Conservation (phyloP, 2,888 invertebrate species). For the Orthosia incerta region DNA sequence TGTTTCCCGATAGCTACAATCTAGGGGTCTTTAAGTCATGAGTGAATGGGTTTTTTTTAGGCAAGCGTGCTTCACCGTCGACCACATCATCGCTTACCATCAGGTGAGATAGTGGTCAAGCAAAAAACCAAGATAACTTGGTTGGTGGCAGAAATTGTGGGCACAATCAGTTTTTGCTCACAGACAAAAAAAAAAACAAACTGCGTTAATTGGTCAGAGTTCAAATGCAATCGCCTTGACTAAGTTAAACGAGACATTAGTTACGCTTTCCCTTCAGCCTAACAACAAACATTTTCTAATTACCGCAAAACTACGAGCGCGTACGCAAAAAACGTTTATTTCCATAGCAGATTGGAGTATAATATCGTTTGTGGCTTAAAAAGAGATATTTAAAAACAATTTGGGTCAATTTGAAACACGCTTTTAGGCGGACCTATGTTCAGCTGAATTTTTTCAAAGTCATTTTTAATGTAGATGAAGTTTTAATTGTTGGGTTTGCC, state of each 20-base stretch:
- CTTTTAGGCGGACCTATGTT: slow-evolving; percentile 25
- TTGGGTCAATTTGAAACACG: slow-evolving; percentile 39
- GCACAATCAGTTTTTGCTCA: neutral
- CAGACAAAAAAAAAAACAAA: neutral
- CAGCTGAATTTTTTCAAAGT: slow-evolving; percentile 48
- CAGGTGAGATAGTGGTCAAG: no score
- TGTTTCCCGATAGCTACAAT: no score
- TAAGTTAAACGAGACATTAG: slow-evolving; percentile 6
- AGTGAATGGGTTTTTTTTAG: no score
- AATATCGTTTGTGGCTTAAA: slow-evolving; percentile 22
- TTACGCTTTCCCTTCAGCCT: slow-evolving; percentile 15
- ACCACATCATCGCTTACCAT: no score
- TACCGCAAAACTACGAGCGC: neutral
- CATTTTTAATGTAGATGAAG: slow-evolving; percentile 58
- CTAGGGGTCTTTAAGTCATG: no score
- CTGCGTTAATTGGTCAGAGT: neutral
- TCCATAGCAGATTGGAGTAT: slow-evolving; percentile 16
- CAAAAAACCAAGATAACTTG: no score
- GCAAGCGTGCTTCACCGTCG: no score
- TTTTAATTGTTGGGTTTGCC: slow-evolving; percentile 61
- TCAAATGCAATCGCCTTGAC: slow-evolving; percentile 14
- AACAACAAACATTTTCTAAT: slow-evolving; percentile 13
- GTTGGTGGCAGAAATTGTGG: neutral
- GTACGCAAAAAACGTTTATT: slow-evolving; percentile 21
- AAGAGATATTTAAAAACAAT: slow-evolving; percentile 56